These are phyloP conservation scores for Cataglyphis livida DNA, from an alignment of 2,888 invertebrate genomes.

Conservation along the genomic window DNA sequence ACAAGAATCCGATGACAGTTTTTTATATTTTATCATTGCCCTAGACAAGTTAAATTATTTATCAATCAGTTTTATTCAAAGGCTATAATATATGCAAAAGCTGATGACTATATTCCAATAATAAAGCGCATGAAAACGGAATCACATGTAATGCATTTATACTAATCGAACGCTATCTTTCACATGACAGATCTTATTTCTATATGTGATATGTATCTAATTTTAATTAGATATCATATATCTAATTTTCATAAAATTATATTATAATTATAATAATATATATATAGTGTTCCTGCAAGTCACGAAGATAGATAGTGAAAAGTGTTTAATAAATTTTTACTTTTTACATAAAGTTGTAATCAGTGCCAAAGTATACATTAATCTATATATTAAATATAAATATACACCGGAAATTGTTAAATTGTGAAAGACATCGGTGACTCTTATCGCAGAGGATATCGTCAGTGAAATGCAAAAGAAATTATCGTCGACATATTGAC, in stretches of 20 bases:
- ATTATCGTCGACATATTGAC: background rate
- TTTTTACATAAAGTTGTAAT: conserved; percentile 11
- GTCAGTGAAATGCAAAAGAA: background rate
- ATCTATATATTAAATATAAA: background rate
- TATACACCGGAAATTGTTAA: background rate
- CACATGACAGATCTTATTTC: background rate
- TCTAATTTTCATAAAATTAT: background rate
- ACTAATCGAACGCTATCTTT: background rate
- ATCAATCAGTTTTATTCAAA: background rate
- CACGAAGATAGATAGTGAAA: background rate
- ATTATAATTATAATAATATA: background rate
- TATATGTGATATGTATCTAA: background rate
- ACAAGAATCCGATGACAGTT: background rate
- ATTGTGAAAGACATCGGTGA: background rate
- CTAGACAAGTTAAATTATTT: conserved; percentile 16
- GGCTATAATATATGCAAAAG: background rate
- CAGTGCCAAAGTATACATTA: conserved; percentile 36
- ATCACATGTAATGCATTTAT: background rate
- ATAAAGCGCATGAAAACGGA: background rate
- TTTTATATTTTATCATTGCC: conserved; percentile 10
- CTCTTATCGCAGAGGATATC: background rate
- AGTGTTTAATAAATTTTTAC: background rate
- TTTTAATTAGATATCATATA: background rate
- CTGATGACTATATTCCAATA: background rate
- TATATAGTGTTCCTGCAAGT: background rate